Percentiles rank a stretch among this genome's conserved stretches.
Conservation (phyloP, 2,797 vertebrate genomes). For the Eupleurogrammus muticus region DNA sequence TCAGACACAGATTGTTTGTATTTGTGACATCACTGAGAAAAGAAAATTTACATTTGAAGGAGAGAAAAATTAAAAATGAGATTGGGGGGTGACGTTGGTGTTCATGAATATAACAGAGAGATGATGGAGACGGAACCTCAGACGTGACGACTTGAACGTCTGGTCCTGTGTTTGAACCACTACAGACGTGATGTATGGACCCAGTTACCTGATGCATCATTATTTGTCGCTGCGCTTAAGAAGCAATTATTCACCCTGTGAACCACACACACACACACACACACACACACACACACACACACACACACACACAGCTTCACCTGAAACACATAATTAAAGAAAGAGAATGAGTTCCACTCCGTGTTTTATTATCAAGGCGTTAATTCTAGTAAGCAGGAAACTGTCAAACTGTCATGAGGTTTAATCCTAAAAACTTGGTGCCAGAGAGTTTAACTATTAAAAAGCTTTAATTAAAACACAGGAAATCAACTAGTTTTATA, state of each 20-base stretch:
- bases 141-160: constrained; percentile 15
- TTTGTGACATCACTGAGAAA: constrained; percentile 67
- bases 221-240: constrained; percentile 4
- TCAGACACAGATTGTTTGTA: constrained; percentile 72
- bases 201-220: background rate
- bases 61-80: constrained; percentile 50
- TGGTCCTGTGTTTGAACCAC: background rate
- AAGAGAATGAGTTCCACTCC: constrained; percentile 73
- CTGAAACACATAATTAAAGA: constrained; percentile 69
- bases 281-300: constrained; percentile 21
- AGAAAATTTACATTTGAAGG: constrained; percentile 44
- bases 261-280: background rate
- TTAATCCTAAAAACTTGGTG: too few species aligned
- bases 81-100: constrained; percentile 39
- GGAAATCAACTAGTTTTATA: too few species aligned
- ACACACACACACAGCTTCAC: constrained; percentile 48
- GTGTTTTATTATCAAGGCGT: constrained; percentile 51
- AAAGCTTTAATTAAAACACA: too few species aligned
- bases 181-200: constrained; percentile 3
- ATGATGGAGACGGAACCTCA: constrained; percentile 12
- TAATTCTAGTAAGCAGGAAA: too few species aligned
- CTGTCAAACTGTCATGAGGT: too few species aligned
- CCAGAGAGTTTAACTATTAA: too few species aligned
- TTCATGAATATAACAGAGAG: constrained; percentile 48
- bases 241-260: background rate